Evolutionary conservation across 2,888 invertebrate genomes (phyloP), one percentile per base, ranked within the genome.

Genomic region (Xestia c-nigrum): DNA sequence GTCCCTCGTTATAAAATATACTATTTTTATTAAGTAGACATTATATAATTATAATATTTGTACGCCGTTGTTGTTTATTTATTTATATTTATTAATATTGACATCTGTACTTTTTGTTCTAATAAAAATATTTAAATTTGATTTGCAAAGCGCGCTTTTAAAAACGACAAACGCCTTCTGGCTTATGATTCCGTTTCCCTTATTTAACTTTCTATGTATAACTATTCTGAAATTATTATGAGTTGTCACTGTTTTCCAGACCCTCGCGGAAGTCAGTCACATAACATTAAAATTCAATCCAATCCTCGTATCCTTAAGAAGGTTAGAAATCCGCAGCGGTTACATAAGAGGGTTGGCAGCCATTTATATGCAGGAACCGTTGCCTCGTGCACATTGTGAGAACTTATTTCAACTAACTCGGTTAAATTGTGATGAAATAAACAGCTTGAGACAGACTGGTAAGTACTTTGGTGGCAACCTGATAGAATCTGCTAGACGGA

Each of bases 321-420:
- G 79, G 64, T 76, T 73, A 68, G 85, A 73, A 83, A 74, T 67
- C 75, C 55, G 57, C 70, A 63, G 52, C 21, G 40, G 40, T 87
- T 87, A 77, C 77, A 72, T 85, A 81, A 88, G 76, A 80, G 72
- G 80, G 76, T 77, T 74, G 79, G 57, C 16, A 61, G 40, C 43
- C 50, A 73, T 74, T 88, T 59, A 76, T 84, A 87, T 87, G 78
- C 87, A 73, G 63, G 65, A 24, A 65, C 38, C 76, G 76, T 74
- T 70, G 52, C 10, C 38, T 57, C 21, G 55, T 52, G 61, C 77
- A 82, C 78, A 70, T 64, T 67, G 77, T 80, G 81, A 77, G 80
- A 74, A 76, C 66, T 50, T 61, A 76, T 59, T 61, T 63, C 52
- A 16, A 66, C 47, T 76, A 68, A 64, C 68, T 76, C 47, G 59